Base-by-base conservation (phyloP, 1,140 invertebrate genomes). In the Rhagoletis zephyria region DNA sequence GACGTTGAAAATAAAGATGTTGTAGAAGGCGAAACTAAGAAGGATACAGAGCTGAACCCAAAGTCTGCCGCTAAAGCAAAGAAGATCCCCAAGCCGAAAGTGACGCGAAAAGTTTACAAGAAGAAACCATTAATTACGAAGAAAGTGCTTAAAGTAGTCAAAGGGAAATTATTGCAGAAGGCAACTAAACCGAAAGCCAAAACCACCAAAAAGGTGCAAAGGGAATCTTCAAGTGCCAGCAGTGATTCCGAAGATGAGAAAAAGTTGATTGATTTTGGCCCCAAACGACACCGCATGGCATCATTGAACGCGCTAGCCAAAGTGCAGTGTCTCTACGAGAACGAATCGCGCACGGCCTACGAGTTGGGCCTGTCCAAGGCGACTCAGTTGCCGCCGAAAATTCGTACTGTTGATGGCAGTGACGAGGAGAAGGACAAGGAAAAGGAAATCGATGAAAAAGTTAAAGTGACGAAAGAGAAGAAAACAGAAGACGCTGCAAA, bases 271-370 rank as follows among this genome's bases (percentile, higher is more conserved):
- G 88, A 89, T 74, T 90, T 89, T 87, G 96, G 96, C 0, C 96
- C 96, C 10, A 97, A 97, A 93, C 94, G 95, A 87, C 96, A 97
- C 90, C 94, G 97, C 88, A 97, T 97, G 91, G 97, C 97, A 48
- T 97, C 97, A 6, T 92, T 98, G 19, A 98, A 98, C 93, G 97
- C 97, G 0, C 93, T 97, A 89, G 97, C 97, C n/a, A 98, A 98
- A 94, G 97, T 98, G 56, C 97, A 98, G 91, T 97, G 97, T 91
- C 94, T 98, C 14, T 98, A 97, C 89, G 97, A 98, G 92, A 97
- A 98, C 91, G 97, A 98, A 93, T 96, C 95, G 64, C 94, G 96
- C 77, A 95, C 95, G 3, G 95, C 95, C 89, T 94, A 96, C 88
- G 94, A 95, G 88, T 88, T 95, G 88, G 94, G 94, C 1, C 90